Evolutionary conservation across 2,888 invertebrate species (phyloP), one percentile per base, ranked within the genome.

Genomic region (Melieria crassipennis): DNA sequence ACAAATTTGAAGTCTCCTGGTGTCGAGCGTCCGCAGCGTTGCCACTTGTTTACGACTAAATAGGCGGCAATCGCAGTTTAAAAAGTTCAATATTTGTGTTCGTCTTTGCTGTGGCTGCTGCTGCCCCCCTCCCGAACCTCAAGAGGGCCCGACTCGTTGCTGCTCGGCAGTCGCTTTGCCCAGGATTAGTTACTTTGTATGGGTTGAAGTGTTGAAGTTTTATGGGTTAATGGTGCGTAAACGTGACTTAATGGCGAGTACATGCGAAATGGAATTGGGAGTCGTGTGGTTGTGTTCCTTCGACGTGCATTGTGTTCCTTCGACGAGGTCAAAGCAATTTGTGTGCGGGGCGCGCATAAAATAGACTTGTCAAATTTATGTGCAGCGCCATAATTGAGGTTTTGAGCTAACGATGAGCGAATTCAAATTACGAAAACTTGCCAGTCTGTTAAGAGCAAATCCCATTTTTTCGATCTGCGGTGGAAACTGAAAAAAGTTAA

Each of bases 171-270:
- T 56, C 30, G 13, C 13, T 56, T 56, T 11, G 13, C 30, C 16
- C n/a, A 11, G 42, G 58, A 58, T 58, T 58, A 58, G 58, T 58
- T 58, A 58, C 58, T 58, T 42, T 58, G 58, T 58, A 43, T 9
- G 16, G 42, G 68, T 68, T 71, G 66, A 73, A 56, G 42, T 73
- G 30, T 52, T n/a, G 13, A 69, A 64, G 69, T 62, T 83, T 84
- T 83, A 82, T 83, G 84, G 83, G 83, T 83, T 83, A 83, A 83
- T 83, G 83, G 82, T 83, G 84, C 82, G 83, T 82, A 83, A 84
- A 83, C 83, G 83, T 83, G 83, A 83, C 83, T 84, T 83, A 83
- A 83, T 83, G 79, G 79, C 78, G 68, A 70, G 64, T 64, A 69
- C 58, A 64, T 69, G 64, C 69, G 57, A 58, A 30, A 30, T 30